A percentile compares a stretch with the other conserved stretches of the same genome.
Evolutionary conservation across 2,888 invertebrate genomes (phyloP).

Genomic region (Flexamia atlantica): DNA sequence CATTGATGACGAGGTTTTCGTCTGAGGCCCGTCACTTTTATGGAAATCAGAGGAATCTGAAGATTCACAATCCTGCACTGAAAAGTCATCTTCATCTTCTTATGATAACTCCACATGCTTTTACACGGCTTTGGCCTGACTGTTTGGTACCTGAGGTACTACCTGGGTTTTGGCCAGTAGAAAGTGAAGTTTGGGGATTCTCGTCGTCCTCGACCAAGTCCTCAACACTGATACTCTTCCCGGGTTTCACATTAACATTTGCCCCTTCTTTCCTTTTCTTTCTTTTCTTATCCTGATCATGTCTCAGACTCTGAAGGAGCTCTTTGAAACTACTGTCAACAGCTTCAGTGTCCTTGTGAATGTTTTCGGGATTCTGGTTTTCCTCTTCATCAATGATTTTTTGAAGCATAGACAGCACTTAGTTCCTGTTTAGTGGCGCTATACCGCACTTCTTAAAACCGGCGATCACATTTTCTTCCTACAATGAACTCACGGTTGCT

Average conservation of each 20-base stretch:
- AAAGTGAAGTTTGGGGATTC: slow-evolving; percentile 61
- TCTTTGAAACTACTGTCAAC: slow-evolving; percentile 57
- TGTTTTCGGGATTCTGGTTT: slow-evolving; percentile 50
- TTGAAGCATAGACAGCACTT: slow-evolving; percentile 60
- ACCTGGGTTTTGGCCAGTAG: slow-evolving; percentile 59
- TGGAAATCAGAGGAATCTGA: slow-evolving; percentile 55
- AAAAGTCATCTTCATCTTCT: slow-evolving; percentile 61
- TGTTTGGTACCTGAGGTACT: slow-evolving; percentile 49
- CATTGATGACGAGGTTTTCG: slow-evolving; percentile 59
- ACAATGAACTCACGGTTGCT: slow-evolving; percentile 49
- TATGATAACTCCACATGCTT: slow-evolving; percentile 57
- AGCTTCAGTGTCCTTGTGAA: slow-evolving; percentile 50
- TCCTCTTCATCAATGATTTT: slow-evolving; percentile 50
- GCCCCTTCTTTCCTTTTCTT: slow-evolving; percentile 54
- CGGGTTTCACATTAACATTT: slow-evolving; percentile 55
- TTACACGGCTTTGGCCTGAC: slow-evolving; percentile 54
- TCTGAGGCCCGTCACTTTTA: slow-evolving; percentile 56
- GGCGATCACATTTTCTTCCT: slow-evolving; percentile 57
- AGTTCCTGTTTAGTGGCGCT: slow-evolving; percentile 60
- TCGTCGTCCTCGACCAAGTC: slow-evolving; percentile 58
- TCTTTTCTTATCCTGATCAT: slow-evolving; percentile 48
- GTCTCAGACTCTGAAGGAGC: slow-evolving; percentile 54
- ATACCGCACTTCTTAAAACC: slow-evolving; percentile 64
- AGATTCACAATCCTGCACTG: slow-evolving; percentile 59
- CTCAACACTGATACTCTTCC: slow-evolving; percentile 57